Percentiles rank a stretch among this genome's conserved stretches.
phyloP scores from a whole-genome alignment of 2,113 vertebrate species.

The Pithys albifrons region DNA sequence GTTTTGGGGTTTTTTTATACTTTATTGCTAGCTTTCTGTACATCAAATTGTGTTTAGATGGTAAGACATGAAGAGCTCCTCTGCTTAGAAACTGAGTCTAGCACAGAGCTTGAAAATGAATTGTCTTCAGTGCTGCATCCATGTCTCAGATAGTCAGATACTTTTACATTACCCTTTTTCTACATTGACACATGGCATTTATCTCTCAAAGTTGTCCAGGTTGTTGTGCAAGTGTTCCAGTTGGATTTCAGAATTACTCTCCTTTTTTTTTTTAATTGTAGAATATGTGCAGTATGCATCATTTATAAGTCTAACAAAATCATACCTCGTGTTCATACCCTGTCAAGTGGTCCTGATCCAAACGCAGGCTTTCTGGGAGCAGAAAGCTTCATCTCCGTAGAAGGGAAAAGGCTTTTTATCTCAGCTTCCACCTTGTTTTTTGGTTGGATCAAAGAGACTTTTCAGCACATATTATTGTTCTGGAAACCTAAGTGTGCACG shows the following conservation, averaged over 20 bases:
- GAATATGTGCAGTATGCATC: neutral
- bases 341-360: neutral
- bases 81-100: neutral
- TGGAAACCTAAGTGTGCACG: neutral
- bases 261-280: neutral
- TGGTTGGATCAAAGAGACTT: neutral
- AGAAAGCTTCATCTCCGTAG: neutral
- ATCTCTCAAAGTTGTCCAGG: neutral
- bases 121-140: fast-evolving
- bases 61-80: neutral
- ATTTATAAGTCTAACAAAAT: neutral
- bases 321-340: neutral
- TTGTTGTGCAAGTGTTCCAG: neutral
- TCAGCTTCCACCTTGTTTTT: neutral
- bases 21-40: neutral
- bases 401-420: neutral
- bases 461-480: neutral
- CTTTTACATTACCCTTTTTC: neutral
- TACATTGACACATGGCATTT: neutral
- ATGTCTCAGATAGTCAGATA: neutral
- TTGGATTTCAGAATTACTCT: neutral
- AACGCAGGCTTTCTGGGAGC: neutral
- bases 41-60: neutral
- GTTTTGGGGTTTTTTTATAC: neutral
- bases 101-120: neutral